Evolutionary conservation across 1,140 invertebrate species (phyloP), one percentile per base, ranked within the genome.

Genomic region (Scaptomyza graminum): DNA sequence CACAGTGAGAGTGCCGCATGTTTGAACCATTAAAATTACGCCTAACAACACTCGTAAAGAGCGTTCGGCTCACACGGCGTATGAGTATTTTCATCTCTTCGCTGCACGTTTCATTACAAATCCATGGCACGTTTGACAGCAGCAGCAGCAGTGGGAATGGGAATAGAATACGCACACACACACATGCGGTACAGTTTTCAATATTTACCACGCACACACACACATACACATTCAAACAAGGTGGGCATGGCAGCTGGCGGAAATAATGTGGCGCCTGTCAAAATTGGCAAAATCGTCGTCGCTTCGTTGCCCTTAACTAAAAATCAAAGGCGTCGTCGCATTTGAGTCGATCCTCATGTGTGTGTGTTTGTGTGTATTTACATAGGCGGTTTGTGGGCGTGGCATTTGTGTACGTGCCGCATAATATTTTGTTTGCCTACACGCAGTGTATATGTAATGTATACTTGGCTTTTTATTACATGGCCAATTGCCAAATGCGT

Each of bases 11-110:
- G 68, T 51, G 65, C 64, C 66, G 79, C 62, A 77, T 88, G 83
- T 88, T 88, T 79, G 79, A 73, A 73, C 83, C 83, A 88, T 88
- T 88, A 88, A 88, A 88, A 88, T 88, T 88, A 88, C 83, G 83
- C 83, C 83, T 88, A 88, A 88, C 60, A 66, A 79, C 61, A 74
- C 65, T 79, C 83, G 75, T 88, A 82, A 87, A 85, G 88, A 88
- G 79, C 37, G 64, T 76, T 78, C 44, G 39, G 80, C 80, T 84
- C 57, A 76, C 80, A 59, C 72, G 80, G 80, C 80, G 82, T 88
- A 89, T 88, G 76, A 79, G 79, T 76, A 79, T 79, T 83, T 84
- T 77, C 64, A 66, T 52, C 62, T 71, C 60, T 55, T 52, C 50
- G 55, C 66, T 28, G 25, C 79, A 83, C 79, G 83, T 88, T 88